Conservation (phyloP, 2,797 vertebrate genomes). For the Sebastes taczanowskii region DNA sequence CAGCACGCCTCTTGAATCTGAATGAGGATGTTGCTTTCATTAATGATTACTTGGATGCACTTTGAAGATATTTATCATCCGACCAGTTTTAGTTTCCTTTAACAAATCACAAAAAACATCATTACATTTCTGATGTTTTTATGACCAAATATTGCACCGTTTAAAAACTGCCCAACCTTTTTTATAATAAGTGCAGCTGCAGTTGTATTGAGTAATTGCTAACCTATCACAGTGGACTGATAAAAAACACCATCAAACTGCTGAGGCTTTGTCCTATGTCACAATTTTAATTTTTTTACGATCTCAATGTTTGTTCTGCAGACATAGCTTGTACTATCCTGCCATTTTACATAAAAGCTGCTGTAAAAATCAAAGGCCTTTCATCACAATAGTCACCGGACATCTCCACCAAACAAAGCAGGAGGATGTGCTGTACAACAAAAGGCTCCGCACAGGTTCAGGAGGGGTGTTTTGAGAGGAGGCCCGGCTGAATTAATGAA, state of each 20-base stretch:
- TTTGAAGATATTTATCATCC: neutral
- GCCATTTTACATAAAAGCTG: conserved; percentile 35
- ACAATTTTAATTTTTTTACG: too few relatives aligned
- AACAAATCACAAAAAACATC: neutral
- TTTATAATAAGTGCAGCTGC: neutral
- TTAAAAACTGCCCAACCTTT: neutral
- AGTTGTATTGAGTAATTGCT: neutral
- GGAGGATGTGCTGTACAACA: conserved; percentile 4
- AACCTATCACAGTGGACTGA: neutral
- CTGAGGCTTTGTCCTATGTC: conserved; percentile 1
- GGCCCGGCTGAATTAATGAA: conserved; percentile 24
- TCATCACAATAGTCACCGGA: conserved; percentile 26
- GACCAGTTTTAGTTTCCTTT: neutral
- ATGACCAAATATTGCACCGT: neutral
- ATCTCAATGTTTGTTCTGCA: neutral
- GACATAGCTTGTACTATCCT: neutral
- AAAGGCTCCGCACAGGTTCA: conserved; percentile 14
- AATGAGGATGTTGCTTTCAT: conserved; percentile 7
- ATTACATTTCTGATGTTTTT: neutral
- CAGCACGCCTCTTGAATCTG: neutral
- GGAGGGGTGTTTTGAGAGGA: conserved; percentile 7
- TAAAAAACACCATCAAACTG: conserved; percentile 1
- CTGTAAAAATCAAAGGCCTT: conserved; percentile 38
- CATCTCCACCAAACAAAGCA: conserved; percentile 21
- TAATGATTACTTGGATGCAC: neutral